Conservation (phyloP, 2,888 invertebrate species). For the Oasisia sp. region DNA sequence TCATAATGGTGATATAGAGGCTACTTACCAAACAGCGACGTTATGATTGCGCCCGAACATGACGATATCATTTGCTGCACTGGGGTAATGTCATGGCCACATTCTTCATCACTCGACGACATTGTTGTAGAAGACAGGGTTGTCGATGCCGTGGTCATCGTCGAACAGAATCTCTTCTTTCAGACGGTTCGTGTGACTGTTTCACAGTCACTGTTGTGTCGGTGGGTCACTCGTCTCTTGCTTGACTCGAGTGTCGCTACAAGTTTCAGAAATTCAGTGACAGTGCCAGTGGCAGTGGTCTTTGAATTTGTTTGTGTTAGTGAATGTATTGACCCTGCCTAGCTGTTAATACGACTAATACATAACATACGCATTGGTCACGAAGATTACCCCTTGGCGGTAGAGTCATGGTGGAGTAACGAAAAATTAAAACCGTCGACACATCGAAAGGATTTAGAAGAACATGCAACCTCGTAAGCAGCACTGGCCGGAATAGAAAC, state of each 20-base stretch:
- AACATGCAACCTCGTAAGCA: not conserved
- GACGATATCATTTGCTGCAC: constrained; percentile 86
- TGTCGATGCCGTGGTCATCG: not conserved
- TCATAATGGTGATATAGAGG: no score
- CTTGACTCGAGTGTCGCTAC: not conserved
- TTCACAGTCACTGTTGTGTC: not conserved
- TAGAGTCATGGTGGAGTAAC: not conserved
- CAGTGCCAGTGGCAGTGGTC: no score
- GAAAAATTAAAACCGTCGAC: not conserved
- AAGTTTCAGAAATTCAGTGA: no score
- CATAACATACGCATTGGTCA: not conserved
- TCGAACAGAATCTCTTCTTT: not conserved
- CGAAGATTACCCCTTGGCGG: not conserved
- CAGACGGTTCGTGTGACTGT: not conserved
- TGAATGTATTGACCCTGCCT: not conserved
- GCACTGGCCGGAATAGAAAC: not conserved
- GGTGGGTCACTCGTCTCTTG: not conserved
- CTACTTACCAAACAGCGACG: constrained; percentile 77
- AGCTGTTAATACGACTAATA: not conserved
- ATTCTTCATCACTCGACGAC: not conserved
- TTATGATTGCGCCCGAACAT: constrained; percentile 87
- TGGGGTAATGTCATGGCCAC: constrained; percentile 72
- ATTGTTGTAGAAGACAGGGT: not conserved
- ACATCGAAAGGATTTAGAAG: not conserved
- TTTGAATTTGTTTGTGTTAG: no score